Evolutionary conservation across 1,140 invertebrate genomes (phyloP).

Genomic region (Hylaeus anthracinus): DNA sequence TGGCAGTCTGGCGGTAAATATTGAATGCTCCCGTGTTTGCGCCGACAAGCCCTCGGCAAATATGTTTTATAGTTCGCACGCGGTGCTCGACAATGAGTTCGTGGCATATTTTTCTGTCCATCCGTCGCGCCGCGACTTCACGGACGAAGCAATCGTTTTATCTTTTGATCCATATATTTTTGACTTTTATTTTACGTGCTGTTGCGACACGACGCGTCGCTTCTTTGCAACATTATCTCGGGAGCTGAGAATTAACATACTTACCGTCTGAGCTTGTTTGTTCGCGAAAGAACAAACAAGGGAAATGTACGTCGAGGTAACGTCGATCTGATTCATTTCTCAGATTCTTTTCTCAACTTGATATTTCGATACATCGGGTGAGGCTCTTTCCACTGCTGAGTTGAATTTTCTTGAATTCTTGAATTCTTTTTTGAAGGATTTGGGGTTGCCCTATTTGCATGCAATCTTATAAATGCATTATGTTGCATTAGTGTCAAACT

Average conservation of each 20-base stretch:
- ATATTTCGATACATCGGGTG: no score
- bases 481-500: no score
- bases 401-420: no score
- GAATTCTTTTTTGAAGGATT: no score
- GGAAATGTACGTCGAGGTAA: no score
- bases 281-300: no score
- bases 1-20: constrained; percentile 23
- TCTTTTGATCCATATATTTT: constrained; percentile 2
- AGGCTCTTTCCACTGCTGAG: no score
- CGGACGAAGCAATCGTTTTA: not conserved
- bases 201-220: not conserved
- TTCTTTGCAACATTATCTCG: not conserved
- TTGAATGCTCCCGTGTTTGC: not conserved
- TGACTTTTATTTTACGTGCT: not conserved
- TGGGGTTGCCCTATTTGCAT: no score
- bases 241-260: not conserved
- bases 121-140: not conserved
- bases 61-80: not conserved
- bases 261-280: not conserved
- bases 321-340: no score
- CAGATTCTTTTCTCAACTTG: no score
- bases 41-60: not conserved
- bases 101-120: not conserved
- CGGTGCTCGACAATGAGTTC: not conserved
- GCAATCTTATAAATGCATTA: no score